phyloP scores from a whole-genome alignment of 1,140 invertebrate species.

The Nebria ingens region DNA sequence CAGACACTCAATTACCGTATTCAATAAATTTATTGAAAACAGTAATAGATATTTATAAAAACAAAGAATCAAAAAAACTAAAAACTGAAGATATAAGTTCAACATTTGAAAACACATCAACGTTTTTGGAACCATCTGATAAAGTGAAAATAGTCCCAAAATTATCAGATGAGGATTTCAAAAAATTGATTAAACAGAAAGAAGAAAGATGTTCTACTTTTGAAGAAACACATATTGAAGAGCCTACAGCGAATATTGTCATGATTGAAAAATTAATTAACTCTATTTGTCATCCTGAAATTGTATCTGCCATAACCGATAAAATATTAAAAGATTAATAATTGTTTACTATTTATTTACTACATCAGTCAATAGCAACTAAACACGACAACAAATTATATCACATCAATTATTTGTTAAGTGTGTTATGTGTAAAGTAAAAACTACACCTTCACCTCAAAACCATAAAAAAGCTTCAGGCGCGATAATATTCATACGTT shows the following conservation, averaged over 20 bases:
- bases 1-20: not conserved
- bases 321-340: slow-evolving; percentile 18
- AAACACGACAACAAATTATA: not conserved
- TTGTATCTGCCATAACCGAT: not conserved
- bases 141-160: slow-evolving; percentile 12
- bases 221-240: not conserved
- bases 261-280: slow-evolving; percentile 3
- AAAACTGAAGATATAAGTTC: too few relatives aligned
- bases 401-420: not conserved
- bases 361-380: not conserved
- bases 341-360: slow-evolving; percentile 10
- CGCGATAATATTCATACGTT: too few relatives aligned
- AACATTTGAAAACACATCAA: too few relatives aligned
- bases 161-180: slow-evolving; percentile 15
- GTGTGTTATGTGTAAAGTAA: not conserved
- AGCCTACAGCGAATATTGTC: not conserved
- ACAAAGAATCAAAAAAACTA: slow-evolving; percentile 1
- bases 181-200: slow-evolving; percentile 17
- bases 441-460: too few relatives aligned
- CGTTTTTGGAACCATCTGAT: too few relatives aligned
- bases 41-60: not conserved
- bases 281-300: not conserved
- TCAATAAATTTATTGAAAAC: not conserved
- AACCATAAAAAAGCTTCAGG: too few relatives aligned
- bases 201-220: not conserved